phyloP scores from a whole-genome alignment of 2,113 vertebrate species.

The Microtus pennsylvanicus region DNA sequence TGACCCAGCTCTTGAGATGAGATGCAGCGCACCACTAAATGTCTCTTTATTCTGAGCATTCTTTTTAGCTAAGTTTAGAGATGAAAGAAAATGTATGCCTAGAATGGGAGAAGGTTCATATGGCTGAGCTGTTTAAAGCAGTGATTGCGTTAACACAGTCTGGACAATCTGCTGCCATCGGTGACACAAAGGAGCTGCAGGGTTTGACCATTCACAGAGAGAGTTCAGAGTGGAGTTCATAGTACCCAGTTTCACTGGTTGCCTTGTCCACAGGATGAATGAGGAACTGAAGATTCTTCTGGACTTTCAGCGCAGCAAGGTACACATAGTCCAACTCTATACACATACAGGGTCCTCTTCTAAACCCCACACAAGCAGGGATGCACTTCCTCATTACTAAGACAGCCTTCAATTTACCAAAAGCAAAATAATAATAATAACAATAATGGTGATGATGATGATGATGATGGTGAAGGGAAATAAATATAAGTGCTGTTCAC shows the following conservation, averaged over 20 bases:
- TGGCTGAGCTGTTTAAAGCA: neutral
- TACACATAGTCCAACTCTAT: neutral
- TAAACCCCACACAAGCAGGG: neutral
- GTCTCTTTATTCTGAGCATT: neutral
- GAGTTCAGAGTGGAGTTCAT: neutral
- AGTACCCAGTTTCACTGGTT: neutral
- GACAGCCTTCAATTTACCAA: neutral
- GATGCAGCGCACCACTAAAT: neutral
- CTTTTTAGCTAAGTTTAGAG: neutral
- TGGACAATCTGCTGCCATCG: neutral
- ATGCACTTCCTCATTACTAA: neutral
- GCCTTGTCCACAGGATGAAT: neutral
- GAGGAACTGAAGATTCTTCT: fast-evolving
- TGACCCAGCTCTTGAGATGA: neutral
- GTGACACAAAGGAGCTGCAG: neutral
- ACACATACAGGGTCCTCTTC: neutral
- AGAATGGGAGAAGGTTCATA: neutral
- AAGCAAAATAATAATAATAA: neutral
- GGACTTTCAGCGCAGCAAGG: neutral
- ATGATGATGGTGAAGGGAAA: neutral
- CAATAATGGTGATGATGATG: too few species aligned
- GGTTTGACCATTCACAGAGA: neutral
- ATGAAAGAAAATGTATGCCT: neutral
- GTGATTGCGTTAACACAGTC: neutral
- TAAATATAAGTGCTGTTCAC: neutral